These are phyloP conservation scores for Saxidomus purpurata DNA, from an alignment of 1,140 invertebrate genomes.

Conservation along the genomic window DNA sequence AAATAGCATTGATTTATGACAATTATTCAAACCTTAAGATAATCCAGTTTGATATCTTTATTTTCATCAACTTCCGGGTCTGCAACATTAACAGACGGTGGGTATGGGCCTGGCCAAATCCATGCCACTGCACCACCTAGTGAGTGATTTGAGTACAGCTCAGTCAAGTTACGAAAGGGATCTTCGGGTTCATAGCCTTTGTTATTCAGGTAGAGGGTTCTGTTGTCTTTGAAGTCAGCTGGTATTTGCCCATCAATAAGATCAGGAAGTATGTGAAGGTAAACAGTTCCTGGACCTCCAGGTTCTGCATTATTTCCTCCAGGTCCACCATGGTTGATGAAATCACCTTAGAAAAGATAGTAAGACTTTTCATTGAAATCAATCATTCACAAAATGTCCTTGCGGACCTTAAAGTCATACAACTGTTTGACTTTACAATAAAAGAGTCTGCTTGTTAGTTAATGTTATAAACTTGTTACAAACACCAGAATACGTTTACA, in stretches of 20 bases:
- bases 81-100: conserved; percentile 64
- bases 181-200: conserved; percentile 61
- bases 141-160: conserved; percentile 64
- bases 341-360: conserved; percentile 69
- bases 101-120: conserved; percentile 73
- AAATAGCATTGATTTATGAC: too few species aligned
- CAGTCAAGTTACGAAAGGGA: conserved; percentile 69
- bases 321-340: conserved; percentile 71
- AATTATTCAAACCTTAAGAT: conserved; percentile 61
- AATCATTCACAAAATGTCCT: too few species aligned
- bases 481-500: too few species aligned
- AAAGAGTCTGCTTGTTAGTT: background rate
- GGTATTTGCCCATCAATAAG: conserved; percentile 10
- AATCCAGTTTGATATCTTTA: conserved; percentile 52
- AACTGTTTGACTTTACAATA: background rate
- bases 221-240: conserved; percentile 70
- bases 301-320: conserved; percentile 72
- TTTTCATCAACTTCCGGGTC: background rate
- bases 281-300: conserved; percentile 80
- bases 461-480: too few species aligned
- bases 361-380: too few species aligned
- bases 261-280: conserved; percentile 75
- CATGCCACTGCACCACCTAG: conserved; percentile 73
- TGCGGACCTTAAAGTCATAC: background rate
- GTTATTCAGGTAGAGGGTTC: conserved; percentile 77